A percentile compares a stretch with the other conserved stretches of the same genome.
These are phyloP conservation scores for Tylochromis polylepis DNA, from an alignment of 2,113 vertebrate species.

Conservation along the genomic window DNA sequence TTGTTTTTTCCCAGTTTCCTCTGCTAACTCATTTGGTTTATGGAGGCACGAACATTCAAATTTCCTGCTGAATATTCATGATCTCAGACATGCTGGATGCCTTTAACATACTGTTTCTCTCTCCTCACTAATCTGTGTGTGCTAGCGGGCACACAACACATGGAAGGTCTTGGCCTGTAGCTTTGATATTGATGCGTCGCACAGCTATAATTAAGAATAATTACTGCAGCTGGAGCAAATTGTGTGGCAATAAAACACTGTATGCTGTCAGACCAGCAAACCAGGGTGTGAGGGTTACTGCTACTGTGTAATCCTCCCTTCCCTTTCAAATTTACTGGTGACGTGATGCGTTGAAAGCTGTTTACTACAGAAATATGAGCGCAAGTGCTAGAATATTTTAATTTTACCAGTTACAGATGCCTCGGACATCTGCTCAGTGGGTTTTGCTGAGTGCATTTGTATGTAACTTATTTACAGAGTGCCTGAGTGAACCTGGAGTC, in stretches of 20 bases:
- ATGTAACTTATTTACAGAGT: background rate
- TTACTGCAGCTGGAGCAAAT: constrained; percentile 37
- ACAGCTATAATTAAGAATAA: constrained; percentile 52
- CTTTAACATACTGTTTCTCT: background rate
- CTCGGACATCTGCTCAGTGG: constrained; percentile 6
- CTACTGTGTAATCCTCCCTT: background rate
- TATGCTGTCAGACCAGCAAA: background rate
- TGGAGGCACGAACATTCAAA: constrained; percentile 10
- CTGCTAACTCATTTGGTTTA: constrained; percentile 8
- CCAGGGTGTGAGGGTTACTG: background rate
- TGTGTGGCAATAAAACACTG: constrained; percentile 17
- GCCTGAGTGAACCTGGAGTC: background rate
- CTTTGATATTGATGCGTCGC: constrained; percentile 37
- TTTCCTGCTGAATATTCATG: constrained; percentile 45
- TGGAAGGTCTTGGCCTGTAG: background rate
- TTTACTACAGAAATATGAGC: background rate
- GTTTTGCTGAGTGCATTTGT: background rate
- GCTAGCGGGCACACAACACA: background rate
- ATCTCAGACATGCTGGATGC: background rate
- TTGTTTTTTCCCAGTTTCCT: background rate
- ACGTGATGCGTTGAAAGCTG: background rate
- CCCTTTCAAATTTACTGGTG: background rate
- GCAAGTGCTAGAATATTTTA: background rate
- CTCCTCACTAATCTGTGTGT: background rate
- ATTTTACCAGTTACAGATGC: constrained; percentile 9